Conservation (phyloP, 1,140 invertebrate genomes). For the Drosophila trapezifrons region DNA sequence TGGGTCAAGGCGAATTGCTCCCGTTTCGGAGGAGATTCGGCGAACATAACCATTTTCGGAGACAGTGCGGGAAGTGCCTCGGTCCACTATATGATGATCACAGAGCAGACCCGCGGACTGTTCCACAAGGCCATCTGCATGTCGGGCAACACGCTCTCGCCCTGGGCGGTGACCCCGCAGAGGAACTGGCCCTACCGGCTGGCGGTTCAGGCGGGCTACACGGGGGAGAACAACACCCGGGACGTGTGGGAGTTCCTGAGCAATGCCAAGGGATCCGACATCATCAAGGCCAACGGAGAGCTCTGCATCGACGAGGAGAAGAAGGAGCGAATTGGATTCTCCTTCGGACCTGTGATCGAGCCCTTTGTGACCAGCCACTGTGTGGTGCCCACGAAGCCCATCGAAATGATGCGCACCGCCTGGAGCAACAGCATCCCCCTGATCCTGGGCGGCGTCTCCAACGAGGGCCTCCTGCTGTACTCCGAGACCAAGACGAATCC, state of each 20-base stretch:
- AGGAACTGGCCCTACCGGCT: conserved; percentile 77
- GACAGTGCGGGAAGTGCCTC: conserved; percentile 84
- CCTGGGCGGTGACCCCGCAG: conserved; percentile 79
- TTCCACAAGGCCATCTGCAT: conserved; percentile 87
- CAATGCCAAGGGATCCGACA: conserved; percentile 88
- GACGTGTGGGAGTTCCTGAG: conserved; percentile 84
- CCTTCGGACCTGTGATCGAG: conserved; percentile 84
- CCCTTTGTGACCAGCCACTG: conserved; percentile 72
- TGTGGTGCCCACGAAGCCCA: conserved; percentile 77
- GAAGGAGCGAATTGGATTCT: conserved; percentile 73
- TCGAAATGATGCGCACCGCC: conserved; percentile 81
- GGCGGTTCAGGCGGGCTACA: conserved; percentile 75
- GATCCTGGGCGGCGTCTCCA: conserved; percentile 83
- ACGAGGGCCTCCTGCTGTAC: conserved; percentile 83
- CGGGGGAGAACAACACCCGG: conserved; percentile 75
- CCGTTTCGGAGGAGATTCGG: conserved; percentile 82
- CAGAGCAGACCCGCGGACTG: conserved; percentile 84
- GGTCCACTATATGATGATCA: conserved; percentile 81
- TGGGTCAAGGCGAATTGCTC: conserved; percentile 84
- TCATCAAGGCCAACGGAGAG: conserved; percentile 83
- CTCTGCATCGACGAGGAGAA: conserved; percentile 77
- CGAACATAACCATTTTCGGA: conserved; percentile 83
- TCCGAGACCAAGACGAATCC: conserved; percentile 76
- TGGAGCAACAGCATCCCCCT: conserved; percentile 84
- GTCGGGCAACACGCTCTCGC: conserved; percentile 86